Evolutionary conservation across 1,140 invertebrate species (phyloP).

Genomic region (Sitophilus oryzae): DNA sequence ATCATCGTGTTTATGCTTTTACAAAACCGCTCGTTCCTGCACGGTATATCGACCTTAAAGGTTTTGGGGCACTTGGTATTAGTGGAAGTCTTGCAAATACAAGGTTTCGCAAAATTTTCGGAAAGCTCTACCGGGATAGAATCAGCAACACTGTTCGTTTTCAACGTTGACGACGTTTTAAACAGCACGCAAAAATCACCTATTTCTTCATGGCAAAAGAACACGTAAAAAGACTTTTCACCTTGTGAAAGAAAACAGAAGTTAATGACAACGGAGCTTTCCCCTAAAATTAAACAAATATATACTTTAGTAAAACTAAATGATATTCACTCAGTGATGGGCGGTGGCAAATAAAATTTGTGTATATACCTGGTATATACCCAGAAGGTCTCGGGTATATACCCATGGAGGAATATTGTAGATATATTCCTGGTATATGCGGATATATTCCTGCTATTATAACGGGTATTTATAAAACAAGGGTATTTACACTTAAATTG

Average conservation of each 20-base stretch:
- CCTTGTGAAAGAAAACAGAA: conserved; percentile 7
- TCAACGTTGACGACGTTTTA: not conserved
- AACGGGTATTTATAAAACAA: too few relatives aligned
- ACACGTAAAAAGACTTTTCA: conserved; percentile 13
- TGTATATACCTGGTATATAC: too few relatives aligned
- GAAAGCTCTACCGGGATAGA: not conserved
- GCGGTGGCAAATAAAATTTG: too few relatives aligned
- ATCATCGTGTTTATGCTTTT: conserved; percentile 26
- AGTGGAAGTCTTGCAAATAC: conserved; percentile 22
- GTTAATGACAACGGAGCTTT: not conserved
- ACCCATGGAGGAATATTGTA: too few relatives aligned
- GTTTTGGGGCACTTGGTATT: conserved; percentile 27
- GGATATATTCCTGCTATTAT: too few relatives aligned
- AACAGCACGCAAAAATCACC: conserved; percentile 36
- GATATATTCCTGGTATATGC: too few relatives aligned
- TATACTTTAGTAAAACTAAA: too few relatives aligned
- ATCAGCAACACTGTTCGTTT: not conserved
- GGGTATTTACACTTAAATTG: too few relatives aligned
- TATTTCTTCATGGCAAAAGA: conserved; percentile 28
- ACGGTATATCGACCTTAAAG: conserved; percentile 28
- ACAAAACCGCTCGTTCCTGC: conserved; percentile 28
- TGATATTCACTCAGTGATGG: too few relatives aligned
- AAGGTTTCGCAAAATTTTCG: conserved; percentile 11
- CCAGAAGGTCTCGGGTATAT: too few relatives aligned
- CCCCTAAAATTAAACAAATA: not conserved